Evolutionary conservation across 2,888 invertebrate species (phyloP), one percentile per base, ranked within the genome.

Genomic region (Drosophila paranaensis): DNA sequence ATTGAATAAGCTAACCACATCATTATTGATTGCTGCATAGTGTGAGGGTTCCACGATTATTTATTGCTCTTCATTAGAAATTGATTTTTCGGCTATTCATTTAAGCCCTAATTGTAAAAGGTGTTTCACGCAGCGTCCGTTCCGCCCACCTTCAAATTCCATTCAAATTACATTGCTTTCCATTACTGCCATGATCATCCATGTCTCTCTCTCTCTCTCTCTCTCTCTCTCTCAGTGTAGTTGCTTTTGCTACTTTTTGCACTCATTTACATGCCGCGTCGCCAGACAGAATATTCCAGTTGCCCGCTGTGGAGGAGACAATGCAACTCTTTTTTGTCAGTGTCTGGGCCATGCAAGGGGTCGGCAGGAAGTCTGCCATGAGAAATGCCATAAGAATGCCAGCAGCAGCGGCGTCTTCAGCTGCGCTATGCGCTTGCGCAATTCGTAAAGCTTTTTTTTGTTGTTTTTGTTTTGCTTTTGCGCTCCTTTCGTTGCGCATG

Each of bases 371-470:
- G 73, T 58, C 27, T 58, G 33, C 66, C 74, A 85, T 85, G 82
- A 67, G 77, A 84, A 83, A 79, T 87, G 82, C 88, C 68, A 85
- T 89, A 81, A 82, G 84, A 88, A 86, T 86, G 89, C 86, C 70
- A 33, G 35, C 56, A 27, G 51, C 40, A 55, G 53, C 74, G 62
- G 48, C 70, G 33, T 78, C 66, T 66, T 71, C 60, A 46, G 74
- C 68, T 88, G 77, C 74, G 79, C 83, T 83, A 86, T 86, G 74
- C 81, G 83, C 88, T 86, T 88, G 84, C 88, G 84, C 82, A 79
- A 84, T 75, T 61, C 67, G 50, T 60, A 71, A 86, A 82, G 78
- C 81, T 80, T 70, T 69, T 65, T 72, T 51, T 20, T 20, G 1
- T 20, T 20, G 20, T 1, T 20, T 20, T 20, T 20, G 20, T 43